A percentile compares a stretch with the other conserved stretches of the same genome.
Conservation (phyloP, 2,797 vertebrate species). For the Myripristis murdjan region DNA sequence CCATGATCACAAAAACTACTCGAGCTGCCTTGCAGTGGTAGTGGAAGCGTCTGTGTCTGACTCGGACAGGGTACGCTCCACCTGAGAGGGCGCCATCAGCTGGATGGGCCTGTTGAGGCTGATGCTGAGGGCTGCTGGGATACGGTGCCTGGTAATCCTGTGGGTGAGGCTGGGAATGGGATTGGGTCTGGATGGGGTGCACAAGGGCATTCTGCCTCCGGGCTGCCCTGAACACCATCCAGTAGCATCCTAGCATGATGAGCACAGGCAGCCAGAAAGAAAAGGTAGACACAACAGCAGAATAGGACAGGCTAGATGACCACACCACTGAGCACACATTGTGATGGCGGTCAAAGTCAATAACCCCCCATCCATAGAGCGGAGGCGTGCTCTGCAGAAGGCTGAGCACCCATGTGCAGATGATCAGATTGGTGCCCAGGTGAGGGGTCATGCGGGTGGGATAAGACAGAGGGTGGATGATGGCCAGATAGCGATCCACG, state of each 20-base stretch:
- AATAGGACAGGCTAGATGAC: conserved; percentile 91
- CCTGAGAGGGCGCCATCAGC: conserved; percentile 68
- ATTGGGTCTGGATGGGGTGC: conserved; percentile 86
- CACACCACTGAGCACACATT: conserved; percentile 90
- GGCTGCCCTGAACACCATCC: conserved; percentile 92
- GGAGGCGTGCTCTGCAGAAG: conserved; percentile 91
- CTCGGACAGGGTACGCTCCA: conserved; percentile 78
- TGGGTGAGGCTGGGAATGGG: conserved; percentile 70
- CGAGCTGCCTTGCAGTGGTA: conserved; percentile 93
- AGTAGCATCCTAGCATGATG: conserved; percentile 92
- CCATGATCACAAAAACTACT: conserved; percentile 92
- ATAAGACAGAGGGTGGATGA: conserved; percentile 93
- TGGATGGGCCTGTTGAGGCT: conserved; percentile 65
- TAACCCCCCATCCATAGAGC: conserved; percentile 91
- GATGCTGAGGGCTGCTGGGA: conserved; percentile 71
- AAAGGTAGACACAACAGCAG: conserved; percentile 84
- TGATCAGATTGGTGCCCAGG: conserved; percentile 89
- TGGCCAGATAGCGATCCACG: conserved; percentile 92
- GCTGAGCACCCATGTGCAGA: conserved; percentile 90
- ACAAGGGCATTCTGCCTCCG: conserved; percentile 91
- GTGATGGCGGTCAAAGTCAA: conserved; percentile 87
- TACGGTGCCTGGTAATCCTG: conserved; percentile 73
- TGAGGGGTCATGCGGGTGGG: conserved; percentile 91
- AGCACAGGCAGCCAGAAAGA: conserved; percentile 90
- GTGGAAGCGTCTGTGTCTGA: conserved; percentile 86